Base-by-base conservation (phyloP, 2,113 vertebrate species). In the Chelonoidis abingdonii region DNA sequence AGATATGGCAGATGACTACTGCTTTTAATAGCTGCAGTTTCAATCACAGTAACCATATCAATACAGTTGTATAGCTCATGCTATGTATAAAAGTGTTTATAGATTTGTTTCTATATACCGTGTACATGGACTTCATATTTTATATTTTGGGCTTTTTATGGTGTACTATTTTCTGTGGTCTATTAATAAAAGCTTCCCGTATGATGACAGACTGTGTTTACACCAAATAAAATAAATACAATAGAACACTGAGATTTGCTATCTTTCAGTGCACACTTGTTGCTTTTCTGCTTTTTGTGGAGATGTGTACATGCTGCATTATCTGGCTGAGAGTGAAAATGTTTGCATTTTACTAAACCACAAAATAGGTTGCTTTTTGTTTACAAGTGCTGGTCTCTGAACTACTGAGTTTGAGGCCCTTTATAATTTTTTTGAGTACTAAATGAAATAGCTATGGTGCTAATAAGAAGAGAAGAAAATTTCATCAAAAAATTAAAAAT, bases 151-250 rank as follows among this genome's bases (percentile, higher is more conserved):
- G 22, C 19, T 72, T 72, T 72, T 72, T 38, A 38, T 85, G 84
- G 38, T 54, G 9, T 79, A 49, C 49, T 86, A 1, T 93, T 31
- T 90, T 90, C 57, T 84, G 81, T 78, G 89, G 81, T 76, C 82
- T 92, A 2, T 29, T 82, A 38, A 50, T 52, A 79, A 84, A 91
- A 84, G 9, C 24, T 87, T 96, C 89, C 65, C 49, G 6, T 93
- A 75, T 56, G 17, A 90, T 90, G 83, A 75, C 52, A 91, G 10
- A 1, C 81, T 75, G 22, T 81, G 50, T 80, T 85, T 24, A 89
- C 83, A 80, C 49, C 49, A 93, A 69, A 92, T 95, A 93, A 97
- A 95, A 38, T 87, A 93, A 92, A 27, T 65, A 94, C 86, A 94
- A 94, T 97, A 91, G 94, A 3, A 52, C 57, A 90, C 72, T 91